A percentile compares a stretch with the other conserved stretches of the same genome.
Evolutionary conservation across 2,888 invertebrate species (phyloP).

Genomic region (Athripsodes cinereus): DNA sequence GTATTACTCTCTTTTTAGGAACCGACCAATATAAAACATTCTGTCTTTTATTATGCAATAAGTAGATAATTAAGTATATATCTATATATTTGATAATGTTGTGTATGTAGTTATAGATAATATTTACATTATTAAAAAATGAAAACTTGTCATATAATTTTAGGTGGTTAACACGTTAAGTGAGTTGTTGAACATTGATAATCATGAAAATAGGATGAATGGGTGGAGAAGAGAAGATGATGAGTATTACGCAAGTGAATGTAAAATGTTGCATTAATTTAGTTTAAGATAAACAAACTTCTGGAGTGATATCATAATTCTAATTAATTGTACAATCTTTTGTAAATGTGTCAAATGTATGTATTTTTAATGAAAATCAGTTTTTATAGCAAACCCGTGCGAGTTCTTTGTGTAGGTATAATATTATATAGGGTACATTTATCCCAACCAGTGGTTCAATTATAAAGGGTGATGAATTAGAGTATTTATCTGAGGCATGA

Average conservation of each 20-base stretch:
- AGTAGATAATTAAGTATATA: not conserved
- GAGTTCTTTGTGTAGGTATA: too few relatives aligned
- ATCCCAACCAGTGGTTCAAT: too few relatives aligned
- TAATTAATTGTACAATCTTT: not conserved
- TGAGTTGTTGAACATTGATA: not conserved
- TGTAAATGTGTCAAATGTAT: too few relatives aligned
- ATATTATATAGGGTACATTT: too few relatives aligned
- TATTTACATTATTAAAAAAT: not conserved
- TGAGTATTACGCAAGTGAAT: not conserved
- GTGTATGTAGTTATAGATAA: not conserved
- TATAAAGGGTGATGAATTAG: too few relatives aligned
- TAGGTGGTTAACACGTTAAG: not conserved
- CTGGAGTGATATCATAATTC: not conserved
- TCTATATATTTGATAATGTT: not conserved
- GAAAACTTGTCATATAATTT: not conserved
- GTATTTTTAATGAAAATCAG: too few relatives aligned
- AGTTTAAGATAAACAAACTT: not conserved
- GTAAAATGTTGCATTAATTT: not conserved
- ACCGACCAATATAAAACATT: not conserved
- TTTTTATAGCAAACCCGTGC: too few relatives aligned
- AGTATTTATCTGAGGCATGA: too few relatives aligned
- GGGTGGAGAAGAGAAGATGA: not conserved
- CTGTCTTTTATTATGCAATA: not conserved
- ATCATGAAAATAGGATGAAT: not conserved
- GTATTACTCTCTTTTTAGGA: slow-evolving; percentile 2